Conservation (phyloP, 2,888 invertebrate genomes). For the Ormyrus nitidulus region DNA sequence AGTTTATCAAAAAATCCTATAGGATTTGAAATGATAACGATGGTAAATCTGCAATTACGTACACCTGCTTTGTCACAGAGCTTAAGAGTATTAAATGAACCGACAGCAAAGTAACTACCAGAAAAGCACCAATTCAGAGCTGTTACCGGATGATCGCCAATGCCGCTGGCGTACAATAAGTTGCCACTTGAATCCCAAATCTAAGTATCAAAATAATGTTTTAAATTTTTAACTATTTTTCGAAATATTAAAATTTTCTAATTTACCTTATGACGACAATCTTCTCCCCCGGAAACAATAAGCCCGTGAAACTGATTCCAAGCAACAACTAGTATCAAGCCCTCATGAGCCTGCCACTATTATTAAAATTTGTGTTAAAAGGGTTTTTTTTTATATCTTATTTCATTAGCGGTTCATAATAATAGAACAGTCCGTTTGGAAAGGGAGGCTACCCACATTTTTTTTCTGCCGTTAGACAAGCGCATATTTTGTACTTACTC, state of each 20-base stretch:
- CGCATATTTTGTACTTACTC: slow-evolving; percentile 75
- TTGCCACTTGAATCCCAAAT: slow-evolving; percentile 96
- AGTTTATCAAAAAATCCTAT: too few species aligned
- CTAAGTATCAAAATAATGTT: slow-evolving; percentile 72
- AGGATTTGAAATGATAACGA: too few species aligned
- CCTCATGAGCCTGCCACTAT: slow-evolving; percentile 98
- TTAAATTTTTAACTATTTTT: neutral
- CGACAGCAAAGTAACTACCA: slow-evolving; percentile 93
- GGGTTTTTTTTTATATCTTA: slow-evolving; percentile 7
- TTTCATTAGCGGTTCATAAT: neutral
- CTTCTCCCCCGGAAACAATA: slow-evolving; percentile 97
- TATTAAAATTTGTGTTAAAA: neutral
- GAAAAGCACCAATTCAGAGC: slow-evolving; percentile 93
- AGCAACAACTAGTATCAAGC: slow-evolving; percentile 90
- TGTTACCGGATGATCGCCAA: slow-evolving; percentile 94
- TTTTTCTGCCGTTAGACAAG: neutral
- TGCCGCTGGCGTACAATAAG: slow-evolving; percentile 88
- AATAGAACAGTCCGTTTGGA: neutral
- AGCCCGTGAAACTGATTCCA: slow-evolving; percentile 97
- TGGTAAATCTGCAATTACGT: slow-evolving; percentile 67
- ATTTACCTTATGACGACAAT: slow-evolving; percentile 88
- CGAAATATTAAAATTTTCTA: neutral
- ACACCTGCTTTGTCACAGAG: slow-evolving; percentile 96
- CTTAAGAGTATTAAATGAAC: slow-evolving; percentile 93
- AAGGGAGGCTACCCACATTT: too few species aligned